Base-by-base conservation (phyloP, 2,113 vertebrate species). In the Pygathrix nemaeus region DNA sequence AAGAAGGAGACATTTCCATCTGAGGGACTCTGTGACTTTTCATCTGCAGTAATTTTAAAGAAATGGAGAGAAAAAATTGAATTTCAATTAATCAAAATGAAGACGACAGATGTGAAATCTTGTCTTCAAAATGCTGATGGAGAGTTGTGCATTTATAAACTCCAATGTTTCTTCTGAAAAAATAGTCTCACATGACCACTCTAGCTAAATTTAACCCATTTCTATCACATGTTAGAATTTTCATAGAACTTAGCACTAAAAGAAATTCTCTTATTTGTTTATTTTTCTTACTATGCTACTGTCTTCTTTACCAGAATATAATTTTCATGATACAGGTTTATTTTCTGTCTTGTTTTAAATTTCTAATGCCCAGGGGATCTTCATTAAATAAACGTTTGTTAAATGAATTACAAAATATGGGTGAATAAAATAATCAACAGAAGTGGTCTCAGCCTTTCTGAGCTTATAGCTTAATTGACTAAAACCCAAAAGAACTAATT, bases 31-130 rank as follows among this genome's bases (percentile, higher is more conserved):
- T 64, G 20, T 45, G 20, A 52, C 10, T 88, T 35, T 88, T 61
- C 13, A 64, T 48, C 27, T 76, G 30, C 81, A 78, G n/a, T 79
- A 73, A 2, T 68, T 52, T 73, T 94, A 48, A 55, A 73, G 66
- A 84, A 91, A 72, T 48, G 13, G 59, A 85, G 50, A 94, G 35
- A 64, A 93, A 80, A 82, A 94, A 88, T 4, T 90, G 38, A 83
- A 90, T 88, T 93, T 80, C 5, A 96, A 68, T 89, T 82, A 55
- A 66, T 32, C 30, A 80, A 66, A 79, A 38, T 79, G 8, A 61
- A 89, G 38, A 2, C 66, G n/a, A 59, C 18, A 59, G 11, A 3
- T 25, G 12, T 91, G 18, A 84, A 84, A 70, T 86, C 6, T 21
- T 87, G 76, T 35, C 17, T 88, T 88, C 18, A 88, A 93, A 83